A percentile compares a stretch with the other conserved stretches of the same genome.
phyloP scores from a whole-genome alignment of 2,888 invertebrate genomes.

The Drosophila multiciliata region DNA sequence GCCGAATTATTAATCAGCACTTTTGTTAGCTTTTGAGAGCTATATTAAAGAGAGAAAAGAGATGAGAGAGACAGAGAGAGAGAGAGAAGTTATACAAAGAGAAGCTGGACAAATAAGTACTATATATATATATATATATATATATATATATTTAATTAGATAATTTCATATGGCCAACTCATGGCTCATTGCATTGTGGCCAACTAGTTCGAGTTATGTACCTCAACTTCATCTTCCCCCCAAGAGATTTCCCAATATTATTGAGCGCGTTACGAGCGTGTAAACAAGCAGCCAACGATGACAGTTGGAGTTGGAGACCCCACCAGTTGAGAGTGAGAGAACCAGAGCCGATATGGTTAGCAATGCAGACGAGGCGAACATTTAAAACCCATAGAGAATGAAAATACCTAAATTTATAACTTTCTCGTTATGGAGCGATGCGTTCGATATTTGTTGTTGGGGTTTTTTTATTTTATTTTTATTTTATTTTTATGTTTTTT shows the following conservation, averaged over 20 bases:
- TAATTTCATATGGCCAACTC: background rate
- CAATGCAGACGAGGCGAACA: constrained; percentile 3
- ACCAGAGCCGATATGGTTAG: background rate
- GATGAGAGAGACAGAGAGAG: no score
- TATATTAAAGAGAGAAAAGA: background rate
- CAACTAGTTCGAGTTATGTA: constrained; percentile 14
- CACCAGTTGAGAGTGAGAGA: constrained; percentile 49
- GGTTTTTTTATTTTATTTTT: background rate
- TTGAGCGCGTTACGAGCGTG: constrained; percentile 67
- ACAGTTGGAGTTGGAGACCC: constrained; percentile 67
- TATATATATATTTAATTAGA: background rate
- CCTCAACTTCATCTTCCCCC: background rate
- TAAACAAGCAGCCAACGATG: constrained; percentile 77
- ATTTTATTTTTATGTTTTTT: background rate
- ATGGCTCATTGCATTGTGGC: constrained; percentile 1
- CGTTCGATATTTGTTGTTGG: constrained; percentile 10
- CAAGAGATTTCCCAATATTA: constrained; percentile 49
- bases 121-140: background rate
- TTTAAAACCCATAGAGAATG: constrained; percentile 24
- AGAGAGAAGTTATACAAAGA: background rate
- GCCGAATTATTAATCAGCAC: background rate
- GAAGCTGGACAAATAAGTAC: background rate
- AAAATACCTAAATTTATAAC: constrained; percentile 83
- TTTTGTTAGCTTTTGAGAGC: accelerated
- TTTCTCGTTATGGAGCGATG: constrained; percentile 77